Evolutionary conservation across 2,113 vertebrate genomes (phyloP), one percentile per base, ranked within the genome.

Genomic region (Rhinolophus sinicus): DNA sequence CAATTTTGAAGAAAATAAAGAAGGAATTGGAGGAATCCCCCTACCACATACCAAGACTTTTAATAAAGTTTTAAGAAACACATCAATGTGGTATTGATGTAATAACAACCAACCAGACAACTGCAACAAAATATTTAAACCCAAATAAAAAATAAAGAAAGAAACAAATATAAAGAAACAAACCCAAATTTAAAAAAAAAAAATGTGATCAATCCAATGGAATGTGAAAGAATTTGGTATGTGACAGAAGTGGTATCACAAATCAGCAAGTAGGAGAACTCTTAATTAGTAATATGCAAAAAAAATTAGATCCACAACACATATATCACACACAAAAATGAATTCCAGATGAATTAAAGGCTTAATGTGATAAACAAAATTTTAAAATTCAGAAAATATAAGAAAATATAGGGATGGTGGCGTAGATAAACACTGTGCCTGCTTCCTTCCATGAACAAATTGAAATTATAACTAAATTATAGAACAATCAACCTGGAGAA

Each of bases 1-100:
- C 15, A 80, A 33, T 87, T 92, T 16, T 58, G 76, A 86, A 95
- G 84, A 94, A 73, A 88, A 80, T 72, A 91, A 88, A 70, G 40
- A n/a, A 50, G 47, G 28, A 28, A 26, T 19, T 38, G 35, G 19
- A 28, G 54, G 10, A 80, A 22, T 93, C 33, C 44, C 1, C 28
- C 44, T 64, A 76, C 44, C 35, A 89, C 5, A 26, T 28, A 84
- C 26, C 60, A 87, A 75, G 72, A 67, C n/a, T 76, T 84, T 90
- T 50, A 26, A 65, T 62, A 77, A 77, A 64, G 30, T 75, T 85
- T 85, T 89, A 90, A 93, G 30, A 82, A 90, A 50, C 76, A 82
- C 95, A 93, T 75, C 52, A 78, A 33, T 28, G 8, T 76, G 8
- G 38, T 50, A 86, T 62, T 85, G 21, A 69, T 12, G 40, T 14